Percentiles rank a stretch among this genome's conserved stretches.
These are phyloP conservation scores for Erpornis zantholeuca DNA, from an alignment of 2,113 vertebrate genomes.

Conservation along the genomic window DNA sequence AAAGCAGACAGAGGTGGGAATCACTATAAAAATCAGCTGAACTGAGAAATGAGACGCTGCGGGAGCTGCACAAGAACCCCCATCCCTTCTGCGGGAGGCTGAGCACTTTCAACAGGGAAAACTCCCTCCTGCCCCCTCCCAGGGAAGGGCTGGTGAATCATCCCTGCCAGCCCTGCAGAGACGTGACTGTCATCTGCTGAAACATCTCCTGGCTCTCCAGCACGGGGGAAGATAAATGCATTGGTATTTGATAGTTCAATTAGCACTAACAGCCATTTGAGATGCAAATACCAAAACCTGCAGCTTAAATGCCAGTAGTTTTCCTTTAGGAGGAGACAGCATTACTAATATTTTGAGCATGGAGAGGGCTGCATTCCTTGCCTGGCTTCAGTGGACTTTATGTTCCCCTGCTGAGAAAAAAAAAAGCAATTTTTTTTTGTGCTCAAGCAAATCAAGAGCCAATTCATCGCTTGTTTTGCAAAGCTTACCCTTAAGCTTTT, in stretches of 20 bases:
- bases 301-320: neutral
- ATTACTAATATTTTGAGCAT: neutral
- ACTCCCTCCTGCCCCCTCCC: neutral
- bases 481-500: neutral
- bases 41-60: rapidly evolving
- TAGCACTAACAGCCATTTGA: neutral
- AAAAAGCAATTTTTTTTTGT: neutral
- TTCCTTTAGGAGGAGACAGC: neutral
- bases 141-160: neutral
- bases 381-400: neutral
- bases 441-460: neutral
- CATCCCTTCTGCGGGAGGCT: neutral
- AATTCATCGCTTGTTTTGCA: neutral
- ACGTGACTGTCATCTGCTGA: neutral
- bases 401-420: neutral
- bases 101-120: neutral
- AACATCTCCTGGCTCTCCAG: neutral
- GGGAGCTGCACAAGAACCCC: neutral
- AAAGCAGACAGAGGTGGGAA: neutral
- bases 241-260: neutral
- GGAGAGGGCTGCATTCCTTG: neutral
- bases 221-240: neutral
- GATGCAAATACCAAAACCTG: conserved; percentile 18
- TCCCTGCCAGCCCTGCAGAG: neutral
- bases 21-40: rapidly evolving